Base-by-base conservation (phyloP, 2,797 vertebrate genomes). In the Macroramphosus scolopax region DNA sequence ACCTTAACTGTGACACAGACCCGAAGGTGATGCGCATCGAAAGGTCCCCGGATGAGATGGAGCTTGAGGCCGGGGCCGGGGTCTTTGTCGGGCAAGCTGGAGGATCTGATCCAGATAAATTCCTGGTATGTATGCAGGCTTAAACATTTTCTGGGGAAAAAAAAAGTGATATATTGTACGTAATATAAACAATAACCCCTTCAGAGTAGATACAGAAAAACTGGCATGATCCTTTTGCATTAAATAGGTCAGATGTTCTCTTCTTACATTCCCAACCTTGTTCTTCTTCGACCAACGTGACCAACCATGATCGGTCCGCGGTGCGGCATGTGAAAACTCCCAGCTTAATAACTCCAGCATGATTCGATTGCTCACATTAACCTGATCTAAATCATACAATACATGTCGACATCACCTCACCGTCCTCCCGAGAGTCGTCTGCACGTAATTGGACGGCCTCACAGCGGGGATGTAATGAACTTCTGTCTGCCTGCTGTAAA, bases 41-140 rank as follows among this genome's bases (percentile, higher is more conserved):
- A 54, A 91, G 93, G 8, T 92, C 93, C 0, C 87, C 89, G 0
- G 90, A 88, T 13, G 86, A 89, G 58, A 90, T 98, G 91, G 91
- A 92, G 51, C 82, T 98, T 64, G 91, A 95, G 29, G 58, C 76
- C 0, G 92, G 91, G 0, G 89, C 96, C 0, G 92, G 93, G 14
- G 75, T 98, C 59, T 98, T 98, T 8, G 91, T 98, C 16, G 96
- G 91, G 1, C 94, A 96, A 54, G 94, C 93, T 1, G 94, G 96
- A 77, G 91, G 89, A 2, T 92, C 92, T 0, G 92, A 97, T 50
- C 80, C 89, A 0, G 88, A 93, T 34, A 95, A 92, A 62, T 98
- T 96, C 52, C 78, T 94, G 95, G 96, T 98, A 84, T 40, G 89
- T 73, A 44, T 5, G 7, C 34, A 17, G 1, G 0, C n/a, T 32